Evolutionary conservation across 2,113 vertebrate genomes (phyloP), one percentile per base, ranked within the genome.

Genomic region (Pantherophis guttatus): DNA sequence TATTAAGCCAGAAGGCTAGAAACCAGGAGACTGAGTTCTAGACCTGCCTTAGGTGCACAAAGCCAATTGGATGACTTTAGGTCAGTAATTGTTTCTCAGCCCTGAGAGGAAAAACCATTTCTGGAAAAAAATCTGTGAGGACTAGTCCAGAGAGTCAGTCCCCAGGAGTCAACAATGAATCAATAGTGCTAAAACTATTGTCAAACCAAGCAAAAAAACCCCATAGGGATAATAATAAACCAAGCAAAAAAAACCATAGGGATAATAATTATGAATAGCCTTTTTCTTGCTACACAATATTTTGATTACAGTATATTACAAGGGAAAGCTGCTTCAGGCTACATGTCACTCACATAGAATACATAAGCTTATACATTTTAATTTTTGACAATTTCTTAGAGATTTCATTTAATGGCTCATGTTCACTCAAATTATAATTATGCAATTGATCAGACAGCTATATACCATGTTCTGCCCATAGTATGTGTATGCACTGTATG

Each of bases 241-340:
- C 39, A 39, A 39, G 39, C 39, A 39, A 39, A 39, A 39, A 39
- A 39, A 39, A 1, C 39, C 39, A 39, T 39, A 39, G 39, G 39
- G 39, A 50, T 29, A 39, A 50, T 90, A 93, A 90, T 86, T 93
- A 90, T 39, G 29, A 12, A 90, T 90, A 12, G 44, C 8, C 8
- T 86, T 58, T 93, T 90, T 58, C 19, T 48, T 86, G 19, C 88
- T 39, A 59, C 53, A 12, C 11, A 90, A 29, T 90, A 33, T 90
- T 86, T 93, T 93, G 70, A 93, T 75, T 90, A 85, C 29, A 29
- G 13, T 65, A 48, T 87, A 87, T 93, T n/a, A 90, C 44, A 65
- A 50, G 48, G 8, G 3, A 52, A 58, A 54, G 58, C 87, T 65
- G 92, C 81, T 85, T 54, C 39, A 90, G 88, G 70, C 75, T 12